Base-by-base conservation (phyloP, 2,797 vertebrate genomes). In the Enteromius thamalakanensis region DNA sequence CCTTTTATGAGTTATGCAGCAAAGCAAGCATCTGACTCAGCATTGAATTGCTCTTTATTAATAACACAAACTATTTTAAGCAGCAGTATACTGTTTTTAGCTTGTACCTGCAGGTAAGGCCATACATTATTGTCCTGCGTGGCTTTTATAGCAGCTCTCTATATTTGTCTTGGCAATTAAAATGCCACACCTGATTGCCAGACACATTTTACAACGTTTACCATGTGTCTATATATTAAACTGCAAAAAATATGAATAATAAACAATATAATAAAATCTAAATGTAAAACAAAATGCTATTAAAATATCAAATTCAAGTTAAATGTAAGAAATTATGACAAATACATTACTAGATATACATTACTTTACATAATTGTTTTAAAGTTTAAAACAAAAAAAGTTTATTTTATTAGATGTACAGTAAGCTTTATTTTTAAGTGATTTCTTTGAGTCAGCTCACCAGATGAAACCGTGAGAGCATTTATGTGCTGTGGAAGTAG, bases 401-500 rank as follows among this genome's bases (percentile, higher is more conserved):
- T 55, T 37, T 37, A 42, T 76, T 58, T 23, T 58, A 8, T 58
- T 34, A 58, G 53, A 58, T 76, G 7, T 17, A 40, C 53, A 17
- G 11, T 34, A 29, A 32, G 15, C 53, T 69, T 7, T 21, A 10
- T n/a, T 60, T 12, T 62, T 19, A 34, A 75, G 71, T 55, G 62
- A 79, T 75, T 72, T n/a, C 7, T 17, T 6, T 64, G 62, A 80
- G 51, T 58, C 65, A 37, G 23, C 23, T 68, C 29, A 23, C 6
- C 42, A 26, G 58, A 74, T 51, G 9, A 75, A 84, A 67, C 76
- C 49, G 42, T 84, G 60, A 84, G 62, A 80, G 37, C 32, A 2
- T 64, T 75, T 78, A 14, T 75, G 65, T 84, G 60, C 10, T 71
- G 60, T 67, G 79, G 40, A 80, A 82, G 75, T 60, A 75, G 40